A percentile compares a stretch with the other conserved stretches of the same genome.
Evolutionary conservation across 2,113 vertebrate genomes (phyloP).

Genomic region (Pyrgilauda ruficollis): DNA sequence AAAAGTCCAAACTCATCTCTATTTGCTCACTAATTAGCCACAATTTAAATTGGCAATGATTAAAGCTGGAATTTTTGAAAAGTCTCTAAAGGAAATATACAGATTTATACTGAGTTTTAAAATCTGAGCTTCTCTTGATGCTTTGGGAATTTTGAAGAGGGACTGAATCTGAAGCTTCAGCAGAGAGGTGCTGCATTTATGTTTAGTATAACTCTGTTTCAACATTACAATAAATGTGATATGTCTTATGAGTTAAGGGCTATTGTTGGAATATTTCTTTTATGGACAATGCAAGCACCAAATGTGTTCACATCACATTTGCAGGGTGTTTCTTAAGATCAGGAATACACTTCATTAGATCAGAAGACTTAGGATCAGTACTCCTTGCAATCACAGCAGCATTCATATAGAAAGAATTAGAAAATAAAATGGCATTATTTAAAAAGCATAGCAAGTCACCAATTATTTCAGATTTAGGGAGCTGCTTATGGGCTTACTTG

Average conservation of each 20-base stretch:
- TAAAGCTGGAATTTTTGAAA: background rate
- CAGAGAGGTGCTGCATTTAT: background rate
- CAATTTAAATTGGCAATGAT: background rate
- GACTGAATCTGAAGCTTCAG: background rate
- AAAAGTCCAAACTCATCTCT: background rate
- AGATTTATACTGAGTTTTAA: background rate
- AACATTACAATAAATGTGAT: background rate
- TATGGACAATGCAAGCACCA: background rate
- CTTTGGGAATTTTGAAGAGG: background rate
- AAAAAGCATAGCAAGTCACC: background rate
- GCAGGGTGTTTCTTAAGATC: background rate
- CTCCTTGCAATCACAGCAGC: background rate
- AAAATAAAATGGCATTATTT: background rate
- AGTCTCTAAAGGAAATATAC: background rate
- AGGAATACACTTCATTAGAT: background rate
- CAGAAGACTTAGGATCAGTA: background rate
- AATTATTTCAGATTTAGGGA: slow-evolving; percentile 29
- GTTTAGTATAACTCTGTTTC: background rate
- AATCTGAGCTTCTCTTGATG: background rate
- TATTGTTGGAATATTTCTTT: background rate
- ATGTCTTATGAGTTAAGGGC: background rate
- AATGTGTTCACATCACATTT: background rate
- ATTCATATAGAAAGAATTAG: background rate
- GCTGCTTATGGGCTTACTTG: slow-evolving; percentile 11
- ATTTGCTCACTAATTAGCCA: background rate